Percentiles rank a stretch among this genome's conserved stretches.
Evolutionary conservation across 2,888 invertebrate genomes (phyloP).

Genomic region (Myopa tessellatipennis): DNA sequence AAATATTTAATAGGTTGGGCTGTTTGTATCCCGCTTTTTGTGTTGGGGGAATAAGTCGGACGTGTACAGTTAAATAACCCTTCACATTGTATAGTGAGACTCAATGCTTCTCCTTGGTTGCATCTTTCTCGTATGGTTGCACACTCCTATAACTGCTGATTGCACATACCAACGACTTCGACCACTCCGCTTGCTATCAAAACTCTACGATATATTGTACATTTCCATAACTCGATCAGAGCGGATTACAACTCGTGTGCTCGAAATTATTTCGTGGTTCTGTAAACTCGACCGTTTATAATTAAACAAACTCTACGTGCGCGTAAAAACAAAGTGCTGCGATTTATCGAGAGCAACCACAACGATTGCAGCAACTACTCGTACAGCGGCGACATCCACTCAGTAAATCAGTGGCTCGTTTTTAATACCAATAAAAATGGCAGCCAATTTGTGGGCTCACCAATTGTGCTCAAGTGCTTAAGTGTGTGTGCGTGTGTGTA

Average conservation of each 20-base stretch:
- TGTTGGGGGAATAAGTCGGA: too few relatives aligned
- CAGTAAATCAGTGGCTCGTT: slow-evolving; percentile 14
- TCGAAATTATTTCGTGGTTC: background rate
- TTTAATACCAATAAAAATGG: slow-evolving; percentile 27
- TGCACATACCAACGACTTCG: background rate
- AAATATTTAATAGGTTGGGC: too few relatives aligned
- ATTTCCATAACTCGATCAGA: too few relatives aligned
- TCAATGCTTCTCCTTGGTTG: too few relatives aligned
- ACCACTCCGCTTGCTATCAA: background rate
- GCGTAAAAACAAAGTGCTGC: background rate
- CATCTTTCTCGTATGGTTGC: too few relatives aligned
- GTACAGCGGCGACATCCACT: background rate
- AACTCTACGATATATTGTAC: background rate
- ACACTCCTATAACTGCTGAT: too few relatives aligned
- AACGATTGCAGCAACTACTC: slow-evolving; percentile 6
- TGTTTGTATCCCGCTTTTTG: too few relatives aligned
- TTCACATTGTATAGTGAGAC: too few relatives aligned
- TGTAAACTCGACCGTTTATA: background rate
- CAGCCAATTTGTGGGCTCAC: slow-evolving; percentile 46
- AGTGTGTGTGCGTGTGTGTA: background rate
- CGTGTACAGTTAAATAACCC: too few relatives aligned
- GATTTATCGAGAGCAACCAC: background rate
- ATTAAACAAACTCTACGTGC: slow-evolving; percentile 2
- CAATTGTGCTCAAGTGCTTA: slow-evolving; percentile 45
- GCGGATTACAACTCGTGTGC: too few relatives aligned